These are phyloP conservation scores for Lepisosteus osseus DNA, from an alignment of 2,113 vertebrate genomes.

Conservation along the genomic window DNA sequence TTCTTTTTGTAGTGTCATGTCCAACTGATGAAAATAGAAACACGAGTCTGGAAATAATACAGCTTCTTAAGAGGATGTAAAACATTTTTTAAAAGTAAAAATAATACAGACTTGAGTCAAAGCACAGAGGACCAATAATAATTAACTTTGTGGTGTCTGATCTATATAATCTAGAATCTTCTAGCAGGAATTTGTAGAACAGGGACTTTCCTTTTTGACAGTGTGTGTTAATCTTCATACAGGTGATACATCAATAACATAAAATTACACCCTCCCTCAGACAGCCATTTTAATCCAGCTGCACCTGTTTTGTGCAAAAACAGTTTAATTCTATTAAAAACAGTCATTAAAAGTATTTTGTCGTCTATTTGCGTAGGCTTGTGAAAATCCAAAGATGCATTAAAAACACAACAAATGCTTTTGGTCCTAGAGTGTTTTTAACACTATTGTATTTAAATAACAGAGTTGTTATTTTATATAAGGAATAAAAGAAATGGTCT, in stretches of 20 bases:
- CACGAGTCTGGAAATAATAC: background rate
- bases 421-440: too few relatives aligned
- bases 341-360: constrained; percentile 33
- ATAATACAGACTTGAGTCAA: background rate
- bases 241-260: constrained; percentile 2
- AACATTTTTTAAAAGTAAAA: background rate
- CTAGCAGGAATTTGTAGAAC: constrained; percentile 4
- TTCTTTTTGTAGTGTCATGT: constrained; percentile 4
- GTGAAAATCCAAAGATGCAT: background rate
- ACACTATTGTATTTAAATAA: too few relatives aligned
- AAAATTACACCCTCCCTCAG: background rate
- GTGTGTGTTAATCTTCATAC: constrained; percentile 18
- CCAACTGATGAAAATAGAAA: background rate
- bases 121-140: background rate
- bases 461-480: too few relatives aligned
- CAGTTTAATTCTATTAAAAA: constrained; percentile 18
- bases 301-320: background rate
- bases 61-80: background rate
- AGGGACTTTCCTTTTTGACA: constrained; percentile 27
- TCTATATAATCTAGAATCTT: background rate
- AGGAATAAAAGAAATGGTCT: too few relatives aligned
- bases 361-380: constrained; percentile 10
- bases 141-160: background rate
- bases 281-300: background rate
- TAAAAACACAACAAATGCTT: too few relatives aligned